Evolutionary conservation across 1,140 invertebrate genomes (phyloP), one percentile per base, ranked within the genome.

Genomic region (Araneus ventricosus): DNA sequence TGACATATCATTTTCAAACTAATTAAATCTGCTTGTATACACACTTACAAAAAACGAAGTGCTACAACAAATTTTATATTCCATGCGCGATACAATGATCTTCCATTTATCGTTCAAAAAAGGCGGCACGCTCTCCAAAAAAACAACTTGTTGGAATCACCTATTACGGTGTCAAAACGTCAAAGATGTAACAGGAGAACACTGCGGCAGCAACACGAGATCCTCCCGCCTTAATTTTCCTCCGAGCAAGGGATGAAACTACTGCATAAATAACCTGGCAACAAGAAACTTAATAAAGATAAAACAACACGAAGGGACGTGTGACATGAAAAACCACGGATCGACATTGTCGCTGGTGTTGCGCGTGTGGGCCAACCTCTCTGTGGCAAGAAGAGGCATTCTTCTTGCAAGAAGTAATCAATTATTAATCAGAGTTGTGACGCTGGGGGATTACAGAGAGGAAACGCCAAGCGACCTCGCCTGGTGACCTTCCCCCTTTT

Each of bases 101-200:
- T 22, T 20, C 70, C 10, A 37, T 75, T 75, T 75, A 75, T 75
- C 70, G 37, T 75, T 75, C 70, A 75, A 37, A 34, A 17, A n/a
- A n/a, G 10, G 30, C 70, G 17, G 34, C 34, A 24, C 45, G 41
- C 88, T 34, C 70, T 7, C 67, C 17, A n/a, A 34, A 30, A 45
- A 59, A 91, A 84, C 89, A 84, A 91, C 75, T 91, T 91, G 79
- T 91, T 91, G 75, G 70, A 79, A 57, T 61, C 79, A 17, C 57
- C 89, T 67, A 91, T 91, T 91, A 91, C 70, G 7, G 22, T 91
- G 89, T 91, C 89, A 91, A 91, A 91, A 61, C 89, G 70, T 91
- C 89, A 84, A 91, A 67, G 24, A 80, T 22, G 70, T 34, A 79
- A 90, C 88, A 63, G 4, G 79, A 84, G 24, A 61, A 45, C 89